A percentile compares a stretch with the other conserved stretches of the same genome.
Conservation (phyloP, 2,113 vertebrate genomes). For the Gnathonemus echidnorhynchus region DNA sequence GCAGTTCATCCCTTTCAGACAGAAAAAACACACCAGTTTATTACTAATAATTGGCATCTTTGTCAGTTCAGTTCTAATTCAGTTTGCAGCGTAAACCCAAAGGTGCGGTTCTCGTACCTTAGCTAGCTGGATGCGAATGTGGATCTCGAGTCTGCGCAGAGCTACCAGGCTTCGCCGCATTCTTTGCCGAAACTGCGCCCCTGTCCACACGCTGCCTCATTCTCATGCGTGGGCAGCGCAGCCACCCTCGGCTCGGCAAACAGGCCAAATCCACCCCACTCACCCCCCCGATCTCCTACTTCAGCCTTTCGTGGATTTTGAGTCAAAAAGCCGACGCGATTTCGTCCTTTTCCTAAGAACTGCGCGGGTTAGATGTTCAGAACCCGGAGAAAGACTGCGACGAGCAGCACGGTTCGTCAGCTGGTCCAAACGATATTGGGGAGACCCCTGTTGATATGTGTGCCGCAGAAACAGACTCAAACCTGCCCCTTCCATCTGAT, state of each 20-base stretch:
- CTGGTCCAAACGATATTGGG: not conserved
- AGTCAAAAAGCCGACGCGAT: not conserved
- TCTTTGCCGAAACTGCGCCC: not conserved
- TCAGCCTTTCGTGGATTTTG: not conserved
- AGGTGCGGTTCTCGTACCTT: not conserved
- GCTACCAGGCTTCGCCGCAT: constrained; percentile 41
- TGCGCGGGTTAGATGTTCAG: not conserved
- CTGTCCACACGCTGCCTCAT: not conserved
- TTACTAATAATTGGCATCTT: not conserved
- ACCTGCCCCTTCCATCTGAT: not conserved
- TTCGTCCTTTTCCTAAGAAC: not conserved
- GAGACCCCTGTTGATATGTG: not conserved
- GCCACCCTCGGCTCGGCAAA: not conserved
- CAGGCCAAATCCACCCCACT: not conserved
- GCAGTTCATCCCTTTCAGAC: not conserved
- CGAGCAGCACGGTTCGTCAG: not conserved
- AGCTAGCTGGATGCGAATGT: not conserved
- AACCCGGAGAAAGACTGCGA: not conserved
- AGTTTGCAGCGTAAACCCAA: not conserved
- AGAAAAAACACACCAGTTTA: not conserved
- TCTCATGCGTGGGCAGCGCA: not conserved
- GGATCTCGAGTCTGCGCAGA: constrained; percentile 11
- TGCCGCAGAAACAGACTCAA: not conserved
- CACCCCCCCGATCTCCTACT: not conserved
- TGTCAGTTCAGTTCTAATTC: not conserved